Base-by-base conservation (phyloP, 1,140 invertebrate species). In the Portunus trituberculatus region DNA sequence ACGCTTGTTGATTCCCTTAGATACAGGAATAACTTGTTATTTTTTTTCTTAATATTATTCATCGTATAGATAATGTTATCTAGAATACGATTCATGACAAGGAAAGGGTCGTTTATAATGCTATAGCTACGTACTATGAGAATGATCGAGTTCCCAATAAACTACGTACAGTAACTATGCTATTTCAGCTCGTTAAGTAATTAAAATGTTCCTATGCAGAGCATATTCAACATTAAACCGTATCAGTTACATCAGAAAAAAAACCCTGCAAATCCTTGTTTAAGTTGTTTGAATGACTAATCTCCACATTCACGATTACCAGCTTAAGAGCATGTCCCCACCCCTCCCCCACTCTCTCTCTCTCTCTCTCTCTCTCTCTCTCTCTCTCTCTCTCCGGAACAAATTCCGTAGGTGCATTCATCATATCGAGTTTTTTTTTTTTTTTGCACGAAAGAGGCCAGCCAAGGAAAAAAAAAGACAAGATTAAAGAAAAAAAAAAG, bases 131-230 rank as follows among this genome's bases (percentile, higher is more conserved):
- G n/a, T n/a, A n/a, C 76, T 28, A 16, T 46, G 29, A 46, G 8
- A 3, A 6, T 6, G 39, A 31, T 20, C 20, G 14, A 83, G 0
- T 39, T 32, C 7, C 31, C 1, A 93, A 83, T 8, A 83, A 39
- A 39, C 76, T 93, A 93, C 83, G 83, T 93, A 93, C 83, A 93
- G 76, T 83, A 25, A 83, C 76, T 83, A 32, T 76, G 67, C 12
- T 92, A 93, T 93, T 39, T 93, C 28, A 20, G n/a, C 52, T 31
- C 83, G 45, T 25, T 28, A 83, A 31, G 16, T 39, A 28, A 31
- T 82, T 20, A 76, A 8, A 20, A 39, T 16, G 10, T 12, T 39
- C n/a, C 14, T 93, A 83, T 29, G 32, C 28, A 59, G 4, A 93
- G 12, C 6, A 28, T 39, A 3, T 32, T 45, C 28, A 12, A 12